A percentile compares a stretch with the other conserved stretches of the same genome.
phyloP scores from a whole-genome alignment of 2,888 invertebrate species.

The Psylliodes chrysocephalus region DNA sequence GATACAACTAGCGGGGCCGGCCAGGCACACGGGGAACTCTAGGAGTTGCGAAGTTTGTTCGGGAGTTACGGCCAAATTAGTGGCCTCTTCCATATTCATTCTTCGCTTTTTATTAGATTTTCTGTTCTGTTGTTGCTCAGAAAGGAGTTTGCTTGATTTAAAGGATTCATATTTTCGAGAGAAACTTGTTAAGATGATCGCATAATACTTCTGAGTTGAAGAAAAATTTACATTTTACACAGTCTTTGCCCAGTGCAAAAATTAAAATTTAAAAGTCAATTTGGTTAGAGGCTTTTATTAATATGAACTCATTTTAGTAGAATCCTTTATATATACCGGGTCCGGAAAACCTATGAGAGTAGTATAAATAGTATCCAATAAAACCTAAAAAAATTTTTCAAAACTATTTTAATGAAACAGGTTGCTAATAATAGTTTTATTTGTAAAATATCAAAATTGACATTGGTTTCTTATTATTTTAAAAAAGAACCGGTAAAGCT shows the following conservation, averaged over 20 bases:
- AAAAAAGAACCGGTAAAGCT: too few species aligned
- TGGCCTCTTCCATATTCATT: slow-evolving; percentile 34
- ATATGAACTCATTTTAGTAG: too few species aligned
- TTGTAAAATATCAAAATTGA: too few species aligned
- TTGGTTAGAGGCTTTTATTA: too few species aligned
- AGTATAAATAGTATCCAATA: too few species aligned
- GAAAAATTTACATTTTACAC: slow-evolving; percentile 11
- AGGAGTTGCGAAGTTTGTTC: slow-evolving; percentile 35
- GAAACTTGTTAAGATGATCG: slow-evolving; percentile 21
- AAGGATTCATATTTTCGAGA: slow-evolving; percentile 27
- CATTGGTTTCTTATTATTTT: too few species aligned
- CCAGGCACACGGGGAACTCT: slow-evolving; percentile 28
- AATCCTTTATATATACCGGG: too few species aligned
- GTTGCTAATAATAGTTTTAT: too few species aligned
- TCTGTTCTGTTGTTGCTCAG: slow-evolving; percentile 25
- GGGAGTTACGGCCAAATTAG: slow-evolving; percentile 32
- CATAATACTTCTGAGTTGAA: background rate
- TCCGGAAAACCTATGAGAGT: too few species aligned
- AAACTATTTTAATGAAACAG: too few species aligned
- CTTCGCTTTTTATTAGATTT: slow-evolving; percentile 33
- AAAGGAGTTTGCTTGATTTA: slow-evolving; percentile 30
- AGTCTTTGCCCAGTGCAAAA: background rate
- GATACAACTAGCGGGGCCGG: slow-evolving; percentile 37
- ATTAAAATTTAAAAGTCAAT: background rate
- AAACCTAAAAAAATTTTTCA: too few species aligned